These are phyloP conservation scores for Podotricha telesiphe DNA, from an alignment of 2,888 invertebrate species.

Conservation along the genomic window DNA sequence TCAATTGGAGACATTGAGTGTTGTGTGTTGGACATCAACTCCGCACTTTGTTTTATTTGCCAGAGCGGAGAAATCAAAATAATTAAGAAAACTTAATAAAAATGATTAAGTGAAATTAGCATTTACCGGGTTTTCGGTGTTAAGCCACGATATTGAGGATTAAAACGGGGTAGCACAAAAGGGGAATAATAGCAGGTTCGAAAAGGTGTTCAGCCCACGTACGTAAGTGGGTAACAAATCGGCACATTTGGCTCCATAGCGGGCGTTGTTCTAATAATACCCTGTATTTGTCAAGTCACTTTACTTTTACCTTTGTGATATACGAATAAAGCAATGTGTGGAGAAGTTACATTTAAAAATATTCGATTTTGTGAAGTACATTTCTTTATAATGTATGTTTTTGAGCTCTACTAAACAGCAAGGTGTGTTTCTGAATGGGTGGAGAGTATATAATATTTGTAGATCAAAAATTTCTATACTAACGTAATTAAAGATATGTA, in stretches of 20 bases:
- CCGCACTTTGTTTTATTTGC: too few relatives aligned
- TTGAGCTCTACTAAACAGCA: too few relatives aligned
- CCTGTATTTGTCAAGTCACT: conserved; percentile 26
- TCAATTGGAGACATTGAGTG: too few relatives aligned
- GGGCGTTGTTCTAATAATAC: conserved; percentile 19
- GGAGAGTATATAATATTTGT: too few relatives aligned
- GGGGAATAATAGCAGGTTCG: conserved; percentile 8
- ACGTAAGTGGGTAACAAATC: conserved; percentile 23
- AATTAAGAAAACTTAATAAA: too few relatives aligned
- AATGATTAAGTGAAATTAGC: too few relatives aligned
- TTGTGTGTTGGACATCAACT: too few relatives aligned
- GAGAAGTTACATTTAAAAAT: background rate
- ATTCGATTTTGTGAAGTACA: background rate
- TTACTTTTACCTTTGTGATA: conserved; percentile 10
- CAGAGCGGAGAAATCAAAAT: too few relatives aligned
- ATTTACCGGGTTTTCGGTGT: background rate
- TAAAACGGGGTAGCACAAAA: conserved; percentile 4
- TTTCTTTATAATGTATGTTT: too few relatives aligned
- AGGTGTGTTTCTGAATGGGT: too few relatives aligned
- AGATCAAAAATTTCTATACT: too few relatives aligned
- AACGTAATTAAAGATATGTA: too few relatives aligned
- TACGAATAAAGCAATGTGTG: background rate
- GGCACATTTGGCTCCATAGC: conserved; percentile 22
- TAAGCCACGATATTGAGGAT: background rate
- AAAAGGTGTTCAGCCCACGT: conserved; percentile 1